These are phyloP conservation scores for Antitype chi DNA, from an alignment of 2,888 invertebrate species.

Conservation along the genomic window DNA sequence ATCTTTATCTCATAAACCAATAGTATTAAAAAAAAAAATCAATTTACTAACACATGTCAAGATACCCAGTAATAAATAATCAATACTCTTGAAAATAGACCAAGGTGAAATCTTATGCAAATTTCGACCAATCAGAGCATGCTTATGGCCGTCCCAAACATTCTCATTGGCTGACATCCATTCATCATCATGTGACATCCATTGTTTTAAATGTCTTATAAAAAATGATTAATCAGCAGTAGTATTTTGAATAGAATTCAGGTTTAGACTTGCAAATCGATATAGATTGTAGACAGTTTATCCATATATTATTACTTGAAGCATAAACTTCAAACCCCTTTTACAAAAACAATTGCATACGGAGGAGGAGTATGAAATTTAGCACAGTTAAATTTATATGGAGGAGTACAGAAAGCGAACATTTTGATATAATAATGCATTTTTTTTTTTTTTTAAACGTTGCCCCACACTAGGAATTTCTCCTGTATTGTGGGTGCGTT, in stretches of 20 bases:
- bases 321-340: too few species aligned
- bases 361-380: too few species aligned
- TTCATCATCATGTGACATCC: conserved; percentile 46
- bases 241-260: conserved; percentile 4
- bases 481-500: too few species aligned
- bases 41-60: conserved; percentile 17
- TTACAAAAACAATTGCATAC: too few species aligned
- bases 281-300: background rate
- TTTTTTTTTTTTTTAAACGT: too few species aligned
- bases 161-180: conserved; percentile 44
- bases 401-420: too few species aligned
- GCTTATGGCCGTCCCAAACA: conserved; percentile 1
- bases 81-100: conserved; percentile 50
- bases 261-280: conserved; percentile 3
- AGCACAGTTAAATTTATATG: too few species aligned
- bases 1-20: background rate
- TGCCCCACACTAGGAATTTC: too few species aligned
- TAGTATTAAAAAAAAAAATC: conserved; percentile 4
- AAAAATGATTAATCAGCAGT: conserved; percentile 10
- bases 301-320: background rate
- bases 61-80: conserved; percentile 43
- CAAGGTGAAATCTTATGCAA: conserved; percentile 59
- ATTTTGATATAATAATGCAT: too few species aligned
- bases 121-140: conserved; percentile 51
- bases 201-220: conserved; percentile 7